A percentile compares a stretch with the other conserved stretches of the same genome.
Evolutionary conservation across 2,113 vertebrate species (phyloP).

Genomic region (Paratilapia polleni): DNA sequence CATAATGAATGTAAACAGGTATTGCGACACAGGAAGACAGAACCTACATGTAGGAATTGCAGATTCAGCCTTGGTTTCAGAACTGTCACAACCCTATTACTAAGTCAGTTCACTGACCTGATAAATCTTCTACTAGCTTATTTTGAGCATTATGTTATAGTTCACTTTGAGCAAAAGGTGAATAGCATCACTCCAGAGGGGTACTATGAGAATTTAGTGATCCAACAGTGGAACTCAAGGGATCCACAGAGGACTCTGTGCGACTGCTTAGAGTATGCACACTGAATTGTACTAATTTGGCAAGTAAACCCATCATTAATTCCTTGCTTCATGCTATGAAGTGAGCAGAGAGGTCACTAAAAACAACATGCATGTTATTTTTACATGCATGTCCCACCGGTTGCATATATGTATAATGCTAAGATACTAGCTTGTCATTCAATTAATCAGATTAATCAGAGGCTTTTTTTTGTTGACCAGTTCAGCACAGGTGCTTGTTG

Average conservation of each 20-base stretch:
- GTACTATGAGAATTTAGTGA: neutral
- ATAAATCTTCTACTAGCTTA: neutral
- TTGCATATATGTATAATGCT: neutral
- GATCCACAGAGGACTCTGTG: neutral
- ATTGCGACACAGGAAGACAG: neutral
- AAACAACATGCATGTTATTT: accelerated
- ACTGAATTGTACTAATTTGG: neutral
- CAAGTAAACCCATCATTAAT: neutral
- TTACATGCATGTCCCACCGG: too few species aligned
- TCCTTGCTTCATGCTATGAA: neutral
- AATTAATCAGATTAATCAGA: too few species aligned
- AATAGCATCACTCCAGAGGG: neutral
- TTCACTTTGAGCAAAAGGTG: too few species aligned
- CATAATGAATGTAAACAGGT: neutral
- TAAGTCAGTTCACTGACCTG: neutral
- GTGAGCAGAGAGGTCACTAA: neutral
- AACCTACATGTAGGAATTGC: neutral
- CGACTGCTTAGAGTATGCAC: neutral
- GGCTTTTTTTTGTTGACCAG: neutral
- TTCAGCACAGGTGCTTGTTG: constrained; percentile 4
- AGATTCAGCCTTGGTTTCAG: neutral
- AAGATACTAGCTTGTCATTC: neutral
- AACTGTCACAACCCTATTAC: neutral
- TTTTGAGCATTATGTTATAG: neutral
- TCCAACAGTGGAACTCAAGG: neutral